phyloP scores from a whole-genome alignment of 2,797 vertebrate species.

The Hybognathus amarus region DNA sequence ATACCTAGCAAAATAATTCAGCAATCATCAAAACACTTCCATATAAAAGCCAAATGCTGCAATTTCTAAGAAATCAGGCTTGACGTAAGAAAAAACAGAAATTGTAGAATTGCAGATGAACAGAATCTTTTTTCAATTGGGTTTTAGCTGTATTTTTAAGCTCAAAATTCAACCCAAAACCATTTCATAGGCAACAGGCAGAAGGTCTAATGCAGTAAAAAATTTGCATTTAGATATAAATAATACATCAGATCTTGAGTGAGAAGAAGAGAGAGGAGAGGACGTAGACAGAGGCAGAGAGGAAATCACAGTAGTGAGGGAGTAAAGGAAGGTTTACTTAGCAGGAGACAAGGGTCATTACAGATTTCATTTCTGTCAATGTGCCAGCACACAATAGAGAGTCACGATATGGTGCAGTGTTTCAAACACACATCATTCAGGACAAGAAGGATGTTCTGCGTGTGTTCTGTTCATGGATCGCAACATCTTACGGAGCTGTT shows the following conservation, averaged over 20 bases:
- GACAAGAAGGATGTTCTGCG: neutral
- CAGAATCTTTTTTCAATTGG: neutral
- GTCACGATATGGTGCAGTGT: neutral
- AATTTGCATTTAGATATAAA: slow-evolving; percentile 62
- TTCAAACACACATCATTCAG: neutral
- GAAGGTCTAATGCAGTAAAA: slow-evolving; percentile 50
- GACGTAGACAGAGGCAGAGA: slow-evolving; percentile 20
- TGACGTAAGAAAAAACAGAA: neutral
- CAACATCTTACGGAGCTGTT: neutral
- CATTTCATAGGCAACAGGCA: slow-evolving; percentile 46
- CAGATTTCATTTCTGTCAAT: slow-evolving; percentile 34
- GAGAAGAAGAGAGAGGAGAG: slow-evolving; percentile 27
- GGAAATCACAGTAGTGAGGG: slow-evolving; percentile 21
- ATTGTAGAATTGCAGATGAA: neutral
- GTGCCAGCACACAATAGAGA: slow-evolving; percentile 3
- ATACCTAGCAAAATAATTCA: neutral
- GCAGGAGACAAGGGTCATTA: slow-evolving; percentile 37
- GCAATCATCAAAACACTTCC: neutral
- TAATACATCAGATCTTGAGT: slow-evolving; percentile 68
- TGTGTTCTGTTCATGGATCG: neutral
- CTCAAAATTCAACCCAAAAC: slow-evolving; percentile 42
- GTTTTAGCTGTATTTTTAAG: slow-evolving; percentile 14
- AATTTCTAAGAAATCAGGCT: neutral
- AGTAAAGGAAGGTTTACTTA: slow-evolving; percentile 34
- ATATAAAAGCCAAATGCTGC: neutral